Base-by-base conservation (phyloP, 37 sponge, comb jelly and placozoan genomes). In the Ephydatia muelleri region DNA sequence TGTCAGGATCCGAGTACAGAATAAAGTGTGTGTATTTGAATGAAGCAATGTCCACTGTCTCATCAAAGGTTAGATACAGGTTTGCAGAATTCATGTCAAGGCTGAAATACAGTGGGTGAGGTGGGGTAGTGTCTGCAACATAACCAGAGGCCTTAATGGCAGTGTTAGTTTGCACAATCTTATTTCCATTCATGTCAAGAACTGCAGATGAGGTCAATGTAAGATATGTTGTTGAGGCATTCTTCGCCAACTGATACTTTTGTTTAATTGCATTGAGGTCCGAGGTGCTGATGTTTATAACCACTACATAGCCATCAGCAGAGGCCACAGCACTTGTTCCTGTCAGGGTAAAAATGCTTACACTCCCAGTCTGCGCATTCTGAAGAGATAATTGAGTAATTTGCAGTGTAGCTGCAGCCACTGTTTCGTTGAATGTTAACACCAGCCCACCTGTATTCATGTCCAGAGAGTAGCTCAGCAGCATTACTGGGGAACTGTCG, bases 251-350 rank as follows among this genome's bases (percentile, higher is more conserved):
- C 23, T 47, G 21, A 1, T 80, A 75, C 47, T 81, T 57, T 35
- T 88, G 92, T 70, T 96, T 96, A 80, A 96, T 91, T 68, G 84
- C 88, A 78, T 96, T 94, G 73, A 96, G 67, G 37, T 96, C 97
- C 35, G 67, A 25, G 4, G 40, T 21, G 38, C 84, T 73, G 49
- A 96, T 83, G 23, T 79, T 47, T 22, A 92, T 74, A 0, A 69
- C n/a, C 28, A 95, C 72, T 65, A 91, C 76, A 83, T 91, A 91
- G 77, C 84, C 87, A 72, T 91, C 76, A 2, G 73, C 75, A 68
- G 90, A 78, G 49, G 67, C 76, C 25, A 86, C 28, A 43, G 75
- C 48, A 28, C 90, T 91, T 2, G 70, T 67, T 29, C 49, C 67
- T 16, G 92, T 91, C 67, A 95, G 78, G 14, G 71, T 26, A 14